Base-by-base conservation (phyloP, 2,888 invertebrate species). In the Philhelius pedissequus region DNA sequence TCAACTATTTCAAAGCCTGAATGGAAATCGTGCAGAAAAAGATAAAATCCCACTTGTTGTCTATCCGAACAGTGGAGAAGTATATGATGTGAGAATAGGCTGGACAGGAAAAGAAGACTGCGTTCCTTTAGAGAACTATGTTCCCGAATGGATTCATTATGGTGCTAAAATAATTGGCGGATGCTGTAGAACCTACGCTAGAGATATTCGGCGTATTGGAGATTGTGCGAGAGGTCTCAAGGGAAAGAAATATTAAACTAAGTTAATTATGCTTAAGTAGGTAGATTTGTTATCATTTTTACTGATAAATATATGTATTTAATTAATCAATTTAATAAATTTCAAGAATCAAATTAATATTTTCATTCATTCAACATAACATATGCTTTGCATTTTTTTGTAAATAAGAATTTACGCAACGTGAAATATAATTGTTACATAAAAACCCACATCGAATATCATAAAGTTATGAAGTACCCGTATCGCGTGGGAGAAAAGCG, bases 91-190 rank as follows among this genome's bases (percentile, higher is more conserved):
- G 9, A 79, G 86, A 30, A 88, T 86, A 7, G 92, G 92, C 58
- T 96, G 96, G 96, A 94, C 94, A 86, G 94, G 95, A 86, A 93
- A 94, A 66, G 94, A 95, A 87, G 94, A 94, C 89, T 94, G 94
- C 89, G 94, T 94, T 86, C 93, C 95, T 1, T 93, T 97, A 0
- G 95, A 94, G 82, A 93, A 93, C 22, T 96, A 95, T 89, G 94
- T 97, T 8, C 93, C 94, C 20, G 94, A 95, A 88, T 98, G 98
- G 98, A 90, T 96, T 68, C 93, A 95, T 75, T 91, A 95, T 54
- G 98, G 98, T 0, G 96, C 96, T 38, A 94, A 94, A 69, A 96
- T 96, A 90, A 94, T 99, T 52, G 98, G 98, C 22, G 98, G 98
- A 0, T 99, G 98, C 88, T 99, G 98, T 90, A 93, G 97, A 87